These are phyloP conservation scores for Caenorhabditis angaria DNA, from an alignment of 2,888 invertebrate genomes.

Conservation along the genomic window DNA sequence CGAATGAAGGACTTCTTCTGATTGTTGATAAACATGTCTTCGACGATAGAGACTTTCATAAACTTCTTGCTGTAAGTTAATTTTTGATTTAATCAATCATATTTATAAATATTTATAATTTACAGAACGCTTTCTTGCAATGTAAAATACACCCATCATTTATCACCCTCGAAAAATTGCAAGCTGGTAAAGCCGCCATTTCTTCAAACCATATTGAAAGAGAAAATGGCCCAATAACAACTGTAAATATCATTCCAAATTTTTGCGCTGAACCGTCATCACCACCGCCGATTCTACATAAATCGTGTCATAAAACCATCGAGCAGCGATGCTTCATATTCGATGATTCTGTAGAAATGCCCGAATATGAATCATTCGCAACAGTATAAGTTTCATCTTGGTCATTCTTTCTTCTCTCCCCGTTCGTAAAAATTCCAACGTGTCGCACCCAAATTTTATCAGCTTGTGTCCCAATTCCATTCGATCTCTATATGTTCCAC, in stretches of 20 bases:
- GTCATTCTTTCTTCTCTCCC: too few species aligned
- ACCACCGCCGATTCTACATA: too few species aligned
- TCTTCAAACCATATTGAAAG: background rate
- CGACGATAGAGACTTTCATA: background rate
- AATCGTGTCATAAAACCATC: background rate
- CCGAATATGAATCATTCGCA: too few species aligned
- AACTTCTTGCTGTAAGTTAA: background rate
- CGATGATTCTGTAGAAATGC: background rate
- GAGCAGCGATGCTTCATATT: background rate
- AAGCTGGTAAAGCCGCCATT: background rate
- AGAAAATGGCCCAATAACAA: background rate
- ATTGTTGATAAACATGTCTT: background rate
- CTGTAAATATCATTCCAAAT: too few species aligned
- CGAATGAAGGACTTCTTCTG: background rate
- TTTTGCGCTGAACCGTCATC: too few species aligned
- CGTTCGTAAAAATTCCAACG: too few species aligned
- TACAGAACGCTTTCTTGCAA: background rate
- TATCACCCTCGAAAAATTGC: conserved; percentile 2
- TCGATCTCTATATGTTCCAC: too few species aligned
- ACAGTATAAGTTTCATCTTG: too few species aligned
- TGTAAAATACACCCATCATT: background rate
- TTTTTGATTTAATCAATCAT: background rate
- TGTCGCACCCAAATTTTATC: too few species aligned
- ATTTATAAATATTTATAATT: background rate
- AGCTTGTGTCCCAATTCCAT: too few species aligned